These are phyloP conservation scores for Rosalia funebris DNA, from an alignment of 2,888 invertebrate genomes.

Conservation along the genomic window DNA sequence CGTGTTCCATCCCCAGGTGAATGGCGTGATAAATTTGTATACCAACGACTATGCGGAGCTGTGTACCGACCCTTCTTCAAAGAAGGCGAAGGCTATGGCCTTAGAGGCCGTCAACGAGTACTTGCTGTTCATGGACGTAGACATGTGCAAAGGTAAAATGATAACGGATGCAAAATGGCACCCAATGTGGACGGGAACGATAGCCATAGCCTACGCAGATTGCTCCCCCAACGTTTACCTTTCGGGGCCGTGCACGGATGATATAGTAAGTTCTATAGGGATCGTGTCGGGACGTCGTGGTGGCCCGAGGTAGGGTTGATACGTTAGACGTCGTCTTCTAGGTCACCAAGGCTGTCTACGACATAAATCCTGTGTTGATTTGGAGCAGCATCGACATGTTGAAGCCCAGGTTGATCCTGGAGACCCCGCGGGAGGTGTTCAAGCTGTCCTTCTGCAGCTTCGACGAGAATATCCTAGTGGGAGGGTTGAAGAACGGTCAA, in stretches of 20 bases:
- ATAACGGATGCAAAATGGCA: constrained; percentile 77
- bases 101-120: constrained; percentile 64
- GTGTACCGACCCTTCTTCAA: constrained; percentile 1
- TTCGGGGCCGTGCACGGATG: constrained; percentile 51
- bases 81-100: constrained; percentile 61
- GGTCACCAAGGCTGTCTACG: constrained; percentile 65
- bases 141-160: constrained; percentile 72
- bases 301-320: too few relatives aligned
- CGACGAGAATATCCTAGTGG: constrained; percentile 75
- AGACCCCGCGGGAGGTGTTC: constrained; percentile 74
- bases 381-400: constrained; percentile 81
- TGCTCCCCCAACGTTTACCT: constrained; percentile 66
- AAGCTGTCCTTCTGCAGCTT: constrained; percentile 75
- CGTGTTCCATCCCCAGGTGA: constrained; percentile 50
- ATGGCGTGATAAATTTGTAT: constrained; percentile 68
- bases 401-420: constrained; percentile 75
- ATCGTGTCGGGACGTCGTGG: too few relatives aligned
- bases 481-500: constrained; percentile 79
- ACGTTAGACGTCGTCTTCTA: constrained; percentile 38
- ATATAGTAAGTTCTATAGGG: constrained; percentile 37
- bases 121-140: constrained; percentile 74
- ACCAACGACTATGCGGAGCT: constrained; percentile 68
- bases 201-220: constrained; percentile 75
- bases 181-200: constrained; percentile 75
- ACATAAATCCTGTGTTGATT: constrained; percentile 74